Evolutionary conservation across 2,113 vertebrate genomes (phyloP).

Genomic region (Mystacornis crossleyi): DNA sequence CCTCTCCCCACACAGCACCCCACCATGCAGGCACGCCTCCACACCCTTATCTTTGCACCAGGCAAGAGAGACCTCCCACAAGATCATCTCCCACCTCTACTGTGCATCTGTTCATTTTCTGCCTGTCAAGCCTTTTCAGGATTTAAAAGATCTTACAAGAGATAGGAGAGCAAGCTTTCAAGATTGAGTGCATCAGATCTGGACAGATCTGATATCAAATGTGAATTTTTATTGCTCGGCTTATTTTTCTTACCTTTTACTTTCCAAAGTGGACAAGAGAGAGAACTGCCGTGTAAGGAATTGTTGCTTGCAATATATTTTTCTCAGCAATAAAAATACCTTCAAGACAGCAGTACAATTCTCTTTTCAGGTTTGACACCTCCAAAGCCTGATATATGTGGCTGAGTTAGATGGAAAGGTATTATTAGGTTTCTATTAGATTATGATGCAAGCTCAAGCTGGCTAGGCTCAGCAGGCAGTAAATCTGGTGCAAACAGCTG

Average conservation of each 20-base stretch:
- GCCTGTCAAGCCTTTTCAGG: conserved; percentile 24
- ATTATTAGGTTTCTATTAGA: conserved; percentile 25
- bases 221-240: background rate
- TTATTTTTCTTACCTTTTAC: background rate
- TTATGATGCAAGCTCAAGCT: background rate
- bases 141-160: background rate
- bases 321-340: background rate
- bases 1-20: background rate
- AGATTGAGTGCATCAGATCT: background rate
- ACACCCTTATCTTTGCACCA: background rate
- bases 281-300: background rate
- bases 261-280: background rate
- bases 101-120: conserved; percentile 43
- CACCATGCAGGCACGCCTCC: background rate
- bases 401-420: background rate
- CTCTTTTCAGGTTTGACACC: background rate
- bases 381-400: background rate
- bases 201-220: background rate
- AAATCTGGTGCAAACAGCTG: background rate
- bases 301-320: background rate
- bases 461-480: background rate
- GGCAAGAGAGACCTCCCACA: conserved; percentile 24
- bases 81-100: conserved; percentile 40
- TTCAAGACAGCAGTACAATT: background rate
- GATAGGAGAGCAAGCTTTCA: background rate